Evolutionary conservation across 2,113 vertebrate species (phyloP), one percentile per base, ranked within the genome.

Genomic region (Tringa solitaria): DNA sequence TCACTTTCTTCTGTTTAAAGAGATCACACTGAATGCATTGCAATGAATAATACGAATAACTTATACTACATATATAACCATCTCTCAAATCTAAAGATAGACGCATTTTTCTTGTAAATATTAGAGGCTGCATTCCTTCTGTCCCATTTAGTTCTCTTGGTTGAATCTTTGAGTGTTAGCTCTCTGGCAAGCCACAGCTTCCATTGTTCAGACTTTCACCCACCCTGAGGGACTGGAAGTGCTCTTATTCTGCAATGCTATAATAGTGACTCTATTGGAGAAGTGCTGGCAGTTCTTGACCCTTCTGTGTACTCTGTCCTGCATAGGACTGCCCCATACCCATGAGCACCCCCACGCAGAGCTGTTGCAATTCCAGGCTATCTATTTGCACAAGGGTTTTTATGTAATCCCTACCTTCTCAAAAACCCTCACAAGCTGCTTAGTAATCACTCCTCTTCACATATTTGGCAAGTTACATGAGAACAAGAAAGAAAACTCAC

Each of bases 271-370:
- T 63, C 12, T 2, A 59, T 33, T 0, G 4, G 28, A 80, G 39
- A 86, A 56, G 18, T 46, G 24, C 12, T 4, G 0, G 4, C 32
- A 6, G 3, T 23, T 95, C 9, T 48, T 37, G 22, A 65, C 46
- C 18, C 2, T 50, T 64, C 30, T 15, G 12, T 9, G 8, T 18
- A 3, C 27, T 70, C 8, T 41, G 26, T 67, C n/a, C 43, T 54
- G 5, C 0, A 1, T 3, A 39, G 28, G 12, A 37, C 33, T 28
- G 10, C 4, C 18, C 9, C 6, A 1, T 8, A 64, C 14, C 18
- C 22, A 33, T 45, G 17, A 70, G 3, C 18, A 68, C 0, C 6
- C 5, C 7, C 14, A 6, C 1, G 8, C 3, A 73, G 17, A 21
- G 3, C 6, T 60, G n/a, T 14, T 89, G 13, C 20, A 60, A 8